Conservation (phyloP, 2,888 invertebrate genomes). For the Tachina fera region DNA sequence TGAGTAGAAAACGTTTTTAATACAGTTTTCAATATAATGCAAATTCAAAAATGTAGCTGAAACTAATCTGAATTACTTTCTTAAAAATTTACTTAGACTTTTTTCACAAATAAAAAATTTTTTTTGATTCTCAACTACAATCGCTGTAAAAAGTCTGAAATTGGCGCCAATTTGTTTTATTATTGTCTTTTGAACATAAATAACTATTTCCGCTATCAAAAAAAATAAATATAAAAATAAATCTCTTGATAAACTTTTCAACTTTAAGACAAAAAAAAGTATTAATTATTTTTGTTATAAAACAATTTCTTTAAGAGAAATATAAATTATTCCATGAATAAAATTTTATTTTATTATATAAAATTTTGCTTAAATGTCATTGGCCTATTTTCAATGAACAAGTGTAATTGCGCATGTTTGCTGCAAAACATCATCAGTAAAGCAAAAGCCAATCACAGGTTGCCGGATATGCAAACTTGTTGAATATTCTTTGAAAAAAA, state of each 20-base stretch:
- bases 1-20: too few relatives aligned
- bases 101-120: neutral
- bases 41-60: too few relatives aligned
- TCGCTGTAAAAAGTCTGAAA: neutral
- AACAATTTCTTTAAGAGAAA: conserved; percentile 22
- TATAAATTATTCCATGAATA: neutral
- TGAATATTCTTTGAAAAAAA: conserved; percentile 10
- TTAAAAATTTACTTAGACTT: neutral
- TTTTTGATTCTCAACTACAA: neutral
- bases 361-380: conserved; percentile 22
- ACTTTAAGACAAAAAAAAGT: conserved; percentile 16
- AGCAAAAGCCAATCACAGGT: conserved; percentile 47
- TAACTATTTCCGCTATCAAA: conserved; percentile 43
- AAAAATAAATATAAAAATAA: conserved; percentile 16
- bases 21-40: too few relatives aligned
- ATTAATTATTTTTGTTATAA: neutral
- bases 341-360: neutral
- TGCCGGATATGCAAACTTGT: conserved; percentile 26
- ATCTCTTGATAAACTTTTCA: conserved; percentile 56
- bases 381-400: conserved; percentile 1
- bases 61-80: too few relatives aligned
- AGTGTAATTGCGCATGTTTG: conserved; percentile 54
- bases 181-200: neutral
- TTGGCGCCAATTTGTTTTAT: conserved; percentile 27
- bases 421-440: neutral